These are phyloP conservation scores for Potamarius usumacintae DNA, from an alignment of 2,113 vertebrate species.

Conservation along the genomic window DNA sequence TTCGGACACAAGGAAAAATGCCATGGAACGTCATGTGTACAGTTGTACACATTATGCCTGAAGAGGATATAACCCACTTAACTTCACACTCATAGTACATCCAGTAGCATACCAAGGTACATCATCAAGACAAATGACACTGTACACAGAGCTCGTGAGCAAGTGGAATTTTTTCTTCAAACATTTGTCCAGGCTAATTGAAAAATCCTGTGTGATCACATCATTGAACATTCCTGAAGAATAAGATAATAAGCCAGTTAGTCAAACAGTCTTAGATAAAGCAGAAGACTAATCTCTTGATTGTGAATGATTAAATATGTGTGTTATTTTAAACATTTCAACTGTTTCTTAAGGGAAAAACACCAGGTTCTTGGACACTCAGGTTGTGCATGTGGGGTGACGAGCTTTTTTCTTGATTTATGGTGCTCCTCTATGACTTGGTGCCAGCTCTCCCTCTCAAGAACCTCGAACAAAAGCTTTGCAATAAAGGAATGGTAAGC, in stretches of 20 bases:
- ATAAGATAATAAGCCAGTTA: slow-evolving; percentile 4
- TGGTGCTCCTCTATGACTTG: background rate
- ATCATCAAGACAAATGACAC: slow-evolving; percentile 4
- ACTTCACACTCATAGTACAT: background rate
- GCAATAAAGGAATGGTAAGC: background rate
- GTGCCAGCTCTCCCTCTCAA: background rate
- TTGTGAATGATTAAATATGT: slow-evolving; percentile 24
- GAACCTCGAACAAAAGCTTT: background rate
- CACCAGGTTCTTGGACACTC: background rate
- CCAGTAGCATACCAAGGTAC: slow-evolving; percentile 3
- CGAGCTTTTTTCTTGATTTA: background rate
- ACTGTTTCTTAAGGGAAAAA: slow-evolving; percentile 10
- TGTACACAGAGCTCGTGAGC: slow-evolving; percentile 7
- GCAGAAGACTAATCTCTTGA: slow-evolving; percentile 11
- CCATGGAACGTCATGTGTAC: no score
- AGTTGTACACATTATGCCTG: no score
- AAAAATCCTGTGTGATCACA: slow-evolving; percentile 18
- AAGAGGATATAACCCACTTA: background rate
- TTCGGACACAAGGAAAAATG: no score
- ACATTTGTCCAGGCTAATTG: slow-evolving; percentile 39
- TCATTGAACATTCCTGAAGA: slow-evolving; percentile 30
- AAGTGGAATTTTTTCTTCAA: slow-evolving; percentile 33
- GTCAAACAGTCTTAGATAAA: slow-evolving; percentile 23
- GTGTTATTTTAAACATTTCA: slow-evolving; percentile 12
- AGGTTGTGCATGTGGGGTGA: slow-evolving; percentile 1